Evolutionary conservation across 2,113 vertebrate genomes (phyloP).

Genomic region (Callipepla squamata): DNA sequence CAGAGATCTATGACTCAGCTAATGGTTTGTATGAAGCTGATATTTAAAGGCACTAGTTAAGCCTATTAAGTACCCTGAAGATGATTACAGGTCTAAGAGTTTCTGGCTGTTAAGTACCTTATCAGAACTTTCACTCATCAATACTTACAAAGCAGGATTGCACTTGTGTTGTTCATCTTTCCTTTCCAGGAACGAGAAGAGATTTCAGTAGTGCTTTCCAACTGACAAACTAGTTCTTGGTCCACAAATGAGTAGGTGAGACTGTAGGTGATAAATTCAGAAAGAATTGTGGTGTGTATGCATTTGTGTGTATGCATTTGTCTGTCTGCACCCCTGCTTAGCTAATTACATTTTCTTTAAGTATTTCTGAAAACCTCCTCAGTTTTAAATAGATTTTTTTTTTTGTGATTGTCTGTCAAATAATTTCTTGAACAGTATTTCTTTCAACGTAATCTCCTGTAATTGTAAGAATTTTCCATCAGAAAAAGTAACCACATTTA

Average conservation of each 20-base stretch:
- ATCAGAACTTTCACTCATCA: background rate
- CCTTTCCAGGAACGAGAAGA: background rate
- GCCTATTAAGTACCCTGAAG: background rate
- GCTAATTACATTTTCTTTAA: background rate
- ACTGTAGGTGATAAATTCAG: background rate
- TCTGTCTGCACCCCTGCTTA: background rate
- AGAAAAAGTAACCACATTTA: background rate
- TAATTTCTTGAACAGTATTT: background rate
- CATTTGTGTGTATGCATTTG: background rate
- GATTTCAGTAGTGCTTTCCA: background rate
- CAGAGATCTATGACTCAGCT: background rate
- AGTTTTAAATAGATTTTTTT: background rate
- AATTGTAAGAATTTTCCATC: background rate
- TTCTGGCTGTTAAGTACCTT: background rate
- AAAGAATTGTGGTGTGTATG: fast-evolving
- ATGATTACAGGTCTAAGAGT: background rate
- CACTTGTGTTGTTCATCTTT: background rate
- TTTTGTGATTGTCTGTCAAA: background rate
- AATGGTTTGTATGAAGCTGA: background rate
- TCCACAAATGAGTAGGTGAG: background rate
- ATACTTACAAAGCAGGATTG: background rate
- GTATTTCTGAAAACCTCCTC: background rate
- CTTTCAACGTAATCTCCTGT: background rate
- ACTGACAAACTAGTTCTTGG: background rate
- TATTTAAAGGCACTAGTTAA: constrained; percentile 16